Percentiles rank a stretch among this genome's conserved stretches.
phyloP scores from a whole-genome alignment of 53 echinoderm and acorn worm species.

The Astropecten irregularis region DNA sequence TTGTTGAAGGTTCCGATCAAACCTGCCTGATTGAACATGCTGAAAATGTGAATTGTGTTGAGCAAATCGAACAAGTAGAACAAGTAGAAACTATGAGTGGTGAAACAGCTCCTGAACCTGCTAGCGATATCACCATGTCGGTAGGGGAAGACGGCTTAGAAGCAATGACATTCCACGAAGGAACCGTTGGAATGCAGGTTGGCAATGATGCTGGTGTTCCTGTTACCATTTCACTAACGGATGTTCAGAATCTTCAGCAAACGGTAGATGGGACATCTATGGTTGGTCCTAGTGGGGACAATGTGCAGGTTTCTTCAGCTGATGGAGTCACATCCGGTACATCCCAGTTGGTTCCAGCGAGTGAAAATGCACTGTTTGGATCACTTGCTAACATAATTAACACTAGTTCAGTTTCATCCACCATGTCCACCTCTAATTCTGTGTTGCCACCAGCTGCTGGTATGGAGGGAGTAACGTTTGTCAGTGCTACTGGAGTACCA shows the following conservation, averaged over 20 bases:
- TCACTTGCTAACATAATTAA: slow-evolving; percentile 82
- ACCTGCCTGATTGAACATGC: slow-evolving; percentile 21
- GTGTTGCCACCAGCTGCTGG: neutral
- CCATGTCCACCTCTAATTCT: neutral
- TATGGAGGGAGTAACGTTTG: neutral
- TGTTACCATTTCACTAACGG: slow-evolving; percentile 26
- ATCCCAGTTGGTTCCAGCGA: slow-evolving; percentile 6
- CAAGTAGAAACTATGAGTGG: neutral
- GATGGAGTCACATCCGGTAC: neutral
- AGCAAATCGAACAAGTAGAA: slow-evolving; percentile 48
- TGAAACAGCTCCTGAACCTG: neutral
- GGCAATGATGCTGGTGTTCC: slow-evolving; percentile 15
- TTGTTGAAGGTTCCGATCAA: neutral
- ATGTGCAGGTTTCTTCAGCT: neutral
- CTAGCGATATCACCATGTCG: neutral
- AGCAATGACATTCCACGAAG: slow-evolving; percentile 9
- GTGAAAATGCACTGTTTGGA: slow-evolving; percentile 63
- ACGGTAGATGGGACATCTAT: neutral
- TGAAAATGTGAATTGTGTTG: neutral
- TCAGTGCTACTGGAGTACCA: neutral
- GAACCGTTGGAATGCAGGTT: neutral
- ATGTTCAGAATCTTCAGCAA: slow-evolving; percentile 39
- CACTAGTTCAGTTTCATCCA: slow-evolving; percentile 38
- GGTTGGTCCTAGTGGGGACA: neutral
- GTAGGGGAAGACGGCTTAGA: slow-evolving; percentile 20